phyloP scores from a whole-genome alignment of 2,113 vertebrate species.

The Phainopepla nitens region DNA sequence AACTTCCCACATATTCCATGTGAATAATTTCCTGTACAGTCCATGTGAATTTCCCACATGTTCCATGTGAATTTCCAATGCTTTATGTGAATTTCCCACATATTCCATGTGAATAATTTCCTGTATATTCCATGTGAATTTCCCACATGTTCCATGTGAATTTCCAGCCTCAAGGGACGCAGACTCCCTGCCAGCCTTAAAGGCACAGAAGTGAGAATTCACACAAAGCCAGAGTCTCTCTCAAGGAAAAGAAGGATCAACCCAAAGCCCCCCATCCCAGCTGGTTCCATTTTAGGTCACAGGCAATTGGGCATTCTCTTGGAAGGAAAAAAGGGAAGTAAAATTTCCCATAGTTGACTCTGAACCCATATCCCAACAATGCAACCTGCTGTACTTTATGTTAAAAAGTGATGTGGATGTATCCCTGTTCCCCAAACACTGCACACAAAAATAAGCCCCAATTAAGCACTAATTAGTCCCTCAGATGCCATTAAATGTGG shows the following conservation, averaged over 20 bases:
- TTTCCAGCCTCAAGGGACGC: neutral
- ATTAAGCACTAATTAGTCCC: neutral
- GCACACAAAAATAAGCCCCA: neutral
- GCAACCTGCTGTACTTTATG: neutral
- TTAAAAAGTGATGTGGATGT: accelerated
- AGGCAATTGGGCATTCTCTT: neutral
- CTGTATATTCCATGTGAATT: neutral
- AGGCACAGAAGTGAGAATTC: neutral
- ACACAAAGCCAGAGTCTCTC: neutral
- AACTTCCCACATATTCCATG: too few relatives aligned
- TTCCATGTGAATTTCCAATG: neutral
- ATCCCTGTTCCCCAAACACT: accelerated
- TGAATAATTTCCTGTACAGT: neutral
- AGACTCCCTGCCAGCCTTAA: neutral
- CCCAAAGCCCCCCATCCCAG: neutral
- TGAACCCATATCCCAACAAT: neutral
- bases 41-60: neutral
- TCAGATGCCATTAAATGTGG: neutral
- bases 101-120: too few relatives aligned
- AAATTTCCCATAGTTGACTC: accelerated
- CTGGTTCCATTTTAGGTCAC: neutral
- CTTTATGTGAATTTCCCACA: too few relatives aligned
- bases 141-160: neutral
- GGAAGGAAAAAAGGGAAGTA: neutral
- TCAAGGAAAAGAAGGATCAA: neutral